Evolutionary conservation across 2,797 vertebrate species (phyloP), one percentile per base, ranked within the genome.

Genomic region (Lepidocolaptes lacrymiger): DNA sequence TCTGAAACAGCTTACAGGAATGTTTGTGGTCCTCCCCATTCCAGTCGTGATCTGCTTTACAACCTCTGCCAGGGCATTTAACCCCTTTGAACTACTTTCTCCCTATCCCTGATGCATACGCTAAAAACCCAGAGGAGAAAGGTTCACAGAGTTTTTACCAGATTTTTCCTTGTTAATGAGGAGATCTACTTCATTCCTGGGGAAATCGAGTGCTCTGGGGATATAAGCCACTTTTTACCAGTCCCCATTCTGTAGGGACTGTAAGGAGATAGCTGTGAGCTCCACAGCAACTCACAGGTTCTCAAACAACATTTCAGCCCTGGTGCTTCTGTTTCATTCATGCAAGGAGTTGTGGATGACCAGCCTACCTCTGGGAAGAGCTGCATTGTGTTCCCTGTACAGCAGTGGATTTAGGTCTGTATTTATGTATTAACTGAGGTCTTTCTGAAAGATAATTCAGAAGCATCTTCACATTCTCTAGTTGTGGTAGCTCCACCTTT

Each of bases 391-490:
- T 41, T 36, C 3, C 0, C 51, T 41, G 18, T 20, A 49, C 3
- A 62, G 34, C 17, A 54, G 18, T 52, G 28, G 52, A 23, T 21
- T 55, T 63, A 17, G 10, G 15, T 52, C 20, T 74, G 9, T 55
- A n/a, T 66, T 71, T 61, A n/a, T 9, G 4, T 61, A 36, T 51
- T 72, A 66, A 30, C 37, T n/a, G n/a, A 10, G 9, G 15, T 22
- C 74, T 75, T 76, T 55, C 64, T 77, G 55, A 71, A 43, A 63
- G 19, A 63, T 28, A 46, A 36, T 7, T 80, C 18, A 68, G 13
- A 72, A 39, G 20, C 12, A 98, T 97, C 97, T 98, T 97, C 97
- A 98, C 98, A 74, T 98, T 98, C 30, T 98, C 97, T 63, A 97
- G 78, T n/a, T 79, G 95, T 95, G 16, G 98, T 97, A 46, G 97